phyloP scores from a whole-genome alignment of 1,140 invertebrate species.

The Penaeus vannamei region DNA sequence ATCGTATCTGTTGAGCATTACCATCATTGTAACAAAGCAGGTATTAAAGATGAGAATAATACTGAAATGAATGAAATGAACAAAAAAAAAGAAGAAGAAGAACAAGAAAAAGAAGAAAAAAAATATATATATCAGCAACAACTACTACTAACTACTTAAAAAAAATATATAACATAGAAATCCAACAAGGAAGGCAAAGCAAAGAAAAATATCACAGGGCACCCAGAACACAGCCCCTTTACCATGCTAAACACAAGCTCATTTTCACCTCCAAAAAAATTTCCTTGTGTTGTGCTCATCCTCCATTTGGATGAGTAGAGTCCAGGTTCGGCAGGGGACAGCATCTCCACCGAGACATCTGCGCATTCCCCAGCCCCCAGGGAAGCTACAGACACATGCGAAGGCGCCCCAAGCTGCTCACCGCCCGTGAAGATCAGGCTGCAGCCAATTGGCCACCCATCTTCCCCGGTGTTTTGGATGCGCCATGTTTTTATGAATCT shows the following conservation, averaged over 20 bases:
- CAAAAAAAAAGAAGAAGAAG: background rate
- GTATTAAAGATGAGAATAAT: background rate
- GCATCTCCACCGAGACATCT: slow-evolving; percentile 80
- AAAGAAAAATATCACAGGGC: too few species aligned
- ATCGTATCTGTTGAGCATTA: slow-evolving; percentile 75
- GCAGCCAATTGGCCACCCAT: slow-evolving; percentile 85
- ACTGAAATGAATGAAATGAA: background rate
- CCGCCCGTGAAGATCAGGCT: slow-evolving; percentile 80
- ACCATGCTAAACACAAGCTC: slow-evolving; percentile 63
- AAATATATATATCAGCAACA: background rate
- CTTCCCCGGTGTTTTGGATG: slow-evolving; percentile 84
- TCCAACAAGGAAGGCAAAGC: too few species aligned
- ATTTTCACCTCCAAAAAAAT: slow-evolving; percentile 84
- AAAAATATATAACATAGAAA: too few species aligned
- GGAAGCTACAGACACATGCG: slow-evolving; percentile 76
- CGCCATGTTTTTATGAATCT: slow-evolving; percentile 83
- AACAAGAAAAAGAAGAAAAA: background rate
- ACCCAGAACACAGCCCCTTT: background rate
- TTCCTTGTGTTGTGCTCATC: slow-evolving; percentile 83
- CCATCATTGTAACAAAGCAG: background rate
- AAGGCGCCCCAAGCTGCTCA: slow-evolving; percentile 76
- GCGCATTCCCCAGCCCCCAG: slow-evolving; percentile 79
- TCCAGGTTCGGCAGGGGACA: slow-evolving; percentile 79
- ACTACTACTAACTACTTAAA: too few species aligned
- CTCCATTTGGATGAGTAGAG: slow-evolving; percentile 88